Evolutionary conservation across 2,113 vertebrate genomes (phyloP).

Genomic region (Ploceus nigricollis): DNA sequence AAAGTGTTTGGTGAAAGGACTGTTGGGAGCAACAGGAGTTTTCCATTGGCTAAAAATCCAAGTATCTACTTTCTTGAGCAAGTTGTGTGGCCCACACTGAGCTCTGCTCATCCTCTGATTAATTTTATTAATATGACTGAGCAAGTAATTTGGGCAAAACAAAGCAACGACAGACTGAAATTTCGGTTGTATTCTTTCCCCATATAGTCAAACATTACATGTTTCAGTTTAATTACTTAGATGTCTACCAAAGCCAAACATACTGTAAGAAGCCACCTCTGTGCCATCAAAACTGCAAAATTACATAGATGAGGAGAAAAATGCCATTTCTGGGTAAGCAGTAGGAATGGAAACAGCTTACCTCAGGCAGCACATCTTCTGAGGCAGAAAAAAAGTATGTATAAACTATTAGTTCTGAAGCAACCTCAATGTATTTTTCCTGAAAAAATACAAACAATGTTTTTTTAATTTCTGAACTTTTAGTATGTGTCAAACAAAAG

Average conservation of each 20-base stretch:
- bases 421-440: constrained; percentile 95
- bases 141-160: neutral
- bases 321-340: neutral
- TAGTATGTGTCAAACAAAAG: neutral
- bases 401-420: constrained; percentile 94
- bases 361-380: constrained; percentile 91
- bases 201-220: neutral
- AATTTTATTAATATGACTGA: neutral
- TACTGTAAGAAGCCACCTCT: neutral
- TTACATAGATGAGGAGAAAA: neutral
- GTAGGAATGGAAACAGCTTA: constrained; percentile 50
- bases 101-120: neutral
- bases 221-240: neutral
- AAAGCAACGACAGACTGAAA: neutral
- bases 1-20: neutral
- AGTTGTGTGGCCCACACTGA: accelerated
- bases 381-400: constrained; percentile 95
- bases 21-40: neutral
- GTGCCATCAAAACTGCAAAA: neutral
- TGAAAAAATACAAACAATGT: constrained; percentile 63
- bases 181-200: neutral
- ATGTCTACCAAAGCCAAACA: neutral
- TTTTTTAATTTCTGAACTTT: neutral
- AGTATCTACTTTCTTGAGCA: neutral
- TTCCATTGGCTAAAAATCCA: neutral